Evolutionary conservation across 2,797 vertebrate genomes (phyloP), one percentile per base, ranked within the genome.

Genomic region (Scolopax bukidnonensis): DNA sequence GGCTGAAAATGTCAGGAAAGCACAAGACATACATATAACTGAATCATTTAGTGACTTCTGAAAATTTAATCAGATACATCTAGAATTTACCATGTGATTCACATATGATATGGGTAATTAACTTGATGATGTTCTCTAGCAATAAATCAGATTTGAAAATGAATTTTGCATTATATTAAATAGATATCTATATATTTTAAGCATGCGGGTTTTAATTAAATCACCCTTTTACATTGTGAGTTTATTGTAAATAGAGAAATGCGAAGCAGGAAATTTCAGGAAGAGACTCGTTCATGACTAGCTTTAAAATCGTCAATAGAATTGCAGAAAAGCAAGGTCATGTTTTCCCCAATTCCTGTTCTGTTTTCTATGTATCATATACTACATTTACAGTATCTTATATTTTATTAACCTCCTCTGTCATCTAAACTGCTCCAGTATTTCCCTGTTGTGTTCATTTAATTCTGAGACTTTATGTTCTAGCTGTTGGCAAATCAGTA

Each of bases 321-420:
- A 88, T 33, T 33, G 24, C 25, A 78, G 43, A 84, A 86, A 84
- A 81, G n/a, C 65, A 50, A 83, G 85, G 33, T 41, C 19, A 12
- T 9, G 0, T 30, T 94, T 86, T 84, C 20, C 41, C 27, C 24
- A 40, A 7, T 69, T 87, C 28, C 23, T 40, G 8, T 24, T 81
- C 43, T 75, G 15, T 33, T 84, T 86, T 69, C 61, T 71, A 0
- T 51, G n/a, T 65, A 48, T 90, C 20, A 12, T 73, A 32, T 28
- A n/a, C n/a, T 71, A 30, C 45, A 8, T 65, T 81, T 93, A 65
- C 25, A 47, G 7, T 65, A n/a, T 85, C 76, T 84, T 75, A 43
- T 20, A 16, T 76, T 88, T 90, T 91, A 86, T 86, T 93, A 94
- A 82, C n/a, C 32, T 89, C 19, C 24, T 93, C 18, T 76, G 33